Evolutionary conservation across 1,140 invertebrate species (phyloP).

Genomic region (Tigriopus japonicus): DNA sequence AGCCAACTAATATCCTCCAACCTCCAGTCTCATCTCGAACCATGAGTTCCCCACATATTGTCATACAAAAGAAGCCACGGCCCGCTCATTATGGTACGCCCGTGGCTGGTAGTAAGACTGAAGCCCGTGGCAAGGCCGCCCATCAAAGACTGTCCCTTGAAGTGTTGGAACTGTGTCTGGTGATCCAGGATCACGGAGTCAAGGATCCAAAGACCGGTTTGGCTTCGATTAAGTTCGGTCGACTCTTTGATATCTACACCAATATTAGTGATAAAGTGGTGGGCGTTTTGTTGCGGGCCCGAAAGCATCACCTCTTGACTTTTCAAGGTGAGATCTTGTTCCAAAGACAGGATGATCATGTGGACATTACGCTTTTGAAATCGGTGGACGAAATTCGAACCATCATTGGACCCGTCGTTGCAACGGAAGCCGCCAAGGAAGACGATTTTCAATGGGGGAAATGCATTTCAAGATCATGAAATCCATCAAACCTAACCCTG

Average conservation of each 20-base stretch:
- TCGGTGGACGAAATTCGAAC: too few relatives aligned
- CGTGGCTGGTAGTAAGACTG: not conserved
- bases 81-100: not conserved
- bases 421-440: too few relatives aligned
- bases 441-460: not conserved
- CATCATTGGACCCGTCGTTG: too few relatives aligned
- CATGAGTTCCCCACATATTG: too few relatives aligned
- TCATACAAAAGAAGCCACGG: too few relatives aligned
- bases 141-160: not conserved
- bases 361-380: not conserved
- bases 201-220: too few relatives aligned
- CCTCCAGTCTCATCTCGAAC: too few relatives aligned
- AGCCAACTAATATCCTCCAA: too few relatives aligned
- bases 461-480: not conserved
- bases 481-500: not conserved
- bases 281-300: slow-evolving; percentile 5
- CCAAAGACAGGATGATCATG: slow-evolving; percentile 4
- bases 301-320: slow-evolving; percentile 2
- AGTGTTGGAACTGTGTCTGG: slow-evolving; percentile 4
- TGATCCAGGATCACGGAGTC: slow-evolving; percentile 2
- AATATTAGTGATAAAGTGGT: slow-evolving; percentile 12
- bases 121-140: not conserved
- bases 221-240: slow-evolving; percentile 1
- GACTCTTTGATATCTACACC: slow-evolving; percentile 8
- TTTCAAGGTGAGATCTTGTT: slow-evolving; percentile 14